These are phyloP conservation scores for Anisognathus igniventris DNA, from an alignment of 2,797 vertebrate genomes.

Conservation along the genomic window DNA sequence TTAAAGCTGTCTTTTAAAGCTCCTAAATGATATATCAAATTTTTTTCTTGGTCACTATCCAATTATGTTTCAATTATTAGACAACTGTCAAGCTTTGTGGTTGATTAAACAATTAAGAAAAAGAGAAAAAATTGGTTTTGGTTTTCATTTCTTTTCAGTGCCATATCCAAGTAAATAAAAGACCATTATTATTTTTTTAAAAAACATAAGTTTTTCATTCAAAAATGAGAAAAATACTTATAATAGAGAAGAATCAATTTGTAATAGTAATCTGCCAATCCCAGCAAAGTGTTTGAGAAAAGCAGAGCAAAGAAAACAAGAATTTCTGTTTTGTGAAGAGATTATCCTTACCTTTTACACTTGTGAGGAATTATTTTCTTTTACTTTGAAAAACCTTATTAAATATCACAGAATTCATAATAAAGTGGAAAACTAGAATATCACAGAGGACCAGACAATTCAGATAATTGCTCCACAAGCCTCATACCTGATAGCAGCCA, in stretches of 20 bases:
- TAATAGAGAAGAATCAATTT: not conserved
- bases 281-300: not conserved
- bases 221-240: not conserved
- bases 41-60: not conserved
- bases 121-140: not conserved
- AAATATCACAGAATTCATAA: not conserved
- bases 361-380: not conserved
- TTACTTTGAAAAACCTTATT: not conserved
- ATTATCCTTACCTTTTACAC: not conserved
- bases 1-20: not conserved
- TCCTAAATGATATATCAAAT: not conserved
- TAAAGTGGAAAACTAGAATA: not conserved
- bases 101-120: not conserved
- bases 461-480: not conserved
- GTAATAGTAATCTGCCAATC: not conserved
- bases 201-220: accelerated
- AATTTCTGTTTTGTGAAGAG: not conserved
- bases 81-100: not conserved
- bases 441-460: not conserved
- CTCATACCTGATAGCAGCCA: not conserved
- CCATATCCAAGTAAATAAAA: not conserved
- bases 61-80: not conserved
- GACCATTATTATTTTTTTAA: not conserved
- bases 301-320: not conserved
- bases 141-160: not conserved